Percentiles rank a stretch among this genome's conserved stretches.
phyloP scores from a whole-genome alignment of 2,113 vertebrate species.

The Nothoprocta perdicaria region DNA sequence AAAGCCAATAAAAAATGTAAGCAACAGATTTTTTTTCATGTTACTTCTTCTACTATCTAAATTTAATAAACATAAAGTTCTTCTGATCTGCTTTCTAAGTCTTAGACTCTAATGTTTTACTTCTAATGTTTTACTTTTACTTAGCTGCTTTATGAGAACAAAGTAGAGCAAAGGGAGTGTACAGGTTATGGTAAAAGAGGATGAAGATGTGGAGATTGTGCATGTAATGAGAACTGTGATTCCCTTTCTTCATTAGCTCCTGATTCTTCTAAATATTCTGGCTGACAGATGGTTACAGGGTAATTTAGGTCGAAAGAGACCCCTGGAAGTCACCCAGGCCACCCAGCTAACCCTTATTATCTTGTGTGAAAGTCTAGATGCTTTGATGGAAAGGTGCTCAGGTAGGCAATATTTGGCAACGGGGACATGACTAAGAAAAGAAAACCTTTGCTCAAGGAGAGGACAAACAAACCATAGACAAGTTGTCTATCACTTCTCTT shows the following conservation, averaged over 20 bases:
- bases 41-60: neutral
- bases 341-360: neutral
- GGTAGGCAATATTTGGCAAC: neutral
- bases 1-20: neutral
- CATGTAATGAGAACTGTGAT: neutral
- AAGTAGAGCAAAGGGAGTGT: neutral
- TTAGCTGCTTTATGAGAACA: neutral
- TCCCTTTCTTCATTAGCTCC: neutral
- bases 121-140: neutral
- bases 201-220: neutral
- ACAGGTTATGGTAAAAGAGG: neutral
- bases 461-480: neutral
- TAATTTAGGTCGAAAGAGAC: neutral
- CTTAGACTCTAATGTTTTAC: neutral
- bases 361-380: neutral
- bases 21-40: fast-evolving
- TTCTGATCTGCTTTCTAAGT: constrained; percentile 22
- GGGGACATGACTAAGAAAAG: neutral
- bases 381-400: neutral
- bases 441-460: neutral
- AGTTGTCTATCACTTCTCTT: neutral
- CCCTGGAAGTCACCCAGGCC: neutral
- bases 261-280: neutral
- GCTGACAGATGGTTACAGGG: neutral
- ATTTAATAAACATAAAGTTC: neutral